These are phyloP conservation scores for Escarpia spicata DNA, from an alignment of 2,888 invertebrate species.

Conservation along the genomic window DNA sequence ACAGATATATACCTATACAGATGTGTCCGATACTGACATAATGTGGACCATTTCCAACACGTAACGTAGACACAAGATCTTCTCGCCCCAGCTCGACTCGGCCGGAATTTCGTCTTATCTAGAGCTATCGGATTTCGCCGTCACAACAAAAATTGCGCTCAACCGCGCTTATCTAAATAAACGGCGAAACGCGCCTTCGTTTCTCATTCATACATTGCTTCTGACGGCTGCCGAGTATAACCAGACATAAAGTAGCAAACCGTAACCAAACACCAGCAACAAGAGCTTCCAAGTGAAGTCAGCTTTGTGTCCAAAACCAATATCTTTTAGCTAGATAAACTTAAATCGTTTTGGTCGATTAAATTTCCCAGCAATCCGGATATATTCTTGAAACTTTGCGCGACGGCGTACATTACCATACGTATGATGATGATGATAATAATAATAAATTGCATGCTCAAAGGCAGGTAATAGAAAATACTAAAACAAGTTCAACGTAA, in stretches of 20 bases:
- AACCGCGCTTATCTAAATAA: background rate
- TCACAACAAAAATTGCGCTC: background rate
- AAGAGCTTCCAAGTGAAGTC: no score
- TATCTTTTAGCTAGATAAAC: no score
- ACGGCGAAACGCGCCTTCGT: background rate
- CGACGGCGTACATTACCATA: no score
- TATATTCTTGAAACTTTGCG: no score
- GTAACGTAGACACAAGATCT: background rate
- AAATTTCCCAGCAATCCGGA: no score
- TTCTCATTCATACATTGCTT: background rate
- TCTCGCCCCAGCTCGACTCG: background rate
- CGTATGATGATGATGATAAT: no score
- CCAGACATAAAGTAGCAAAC: background rate
- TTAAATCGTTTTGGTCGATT: no score
- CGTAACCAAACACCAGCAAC: background rate
- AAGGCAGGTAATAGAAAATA: no score
- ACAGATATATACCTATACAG: background rate
- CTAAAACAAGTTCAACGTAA: no score
- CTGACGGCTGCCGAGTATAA: background rate
- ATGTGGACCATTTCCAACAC: background rate
- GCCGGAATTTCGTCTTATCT: background rate
- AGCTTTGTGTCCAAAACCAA: no score
- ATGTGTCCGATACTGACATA: background rate
- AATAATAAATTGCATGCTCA: no score
- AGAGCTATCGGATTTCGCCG: background rate